Percentiles rank a stretch among this genome's conserved stretches.
Conservation (phyloP, 2,888 invertebrate genomes). For the Sericinus montela region DNA sequence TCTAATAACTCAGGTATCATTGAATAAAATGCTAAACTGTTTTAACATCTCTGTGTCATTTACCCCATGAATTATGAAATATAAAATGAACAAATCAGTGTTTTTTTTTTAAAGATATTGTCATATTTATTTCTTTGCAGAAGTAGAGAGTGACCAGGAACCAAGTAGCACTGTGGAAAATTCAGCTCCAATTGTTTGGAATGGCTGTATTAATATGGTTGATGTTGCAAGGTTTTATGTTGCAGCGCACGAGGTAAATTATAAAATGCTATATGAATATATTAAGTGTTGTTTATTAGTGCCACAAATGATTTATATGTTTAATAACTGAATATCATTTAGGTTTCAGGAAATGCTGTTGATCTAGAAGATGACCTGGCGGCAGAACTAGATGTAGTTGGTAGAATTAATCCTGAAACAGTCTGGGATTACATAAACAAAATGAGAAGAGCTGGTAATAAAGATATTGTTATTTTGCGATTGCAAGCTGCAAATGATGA, state of each 20-base stretch:
- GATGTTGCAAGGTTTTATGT: conserved; percentile 94
- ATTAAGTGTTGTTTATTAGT: conserved; percentile 3
- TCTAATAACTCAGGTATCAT: too few relatives aligned
- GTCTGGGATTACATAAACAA: conserved; percentile 96
- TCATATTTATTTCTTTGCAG: conserved; percentile 40
- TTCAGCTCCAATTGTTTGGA: conserved; percentile 82
- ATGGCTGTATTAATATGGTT: conserved; percentile 92
- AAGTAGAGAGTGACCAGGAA: conserved; percentile 86
- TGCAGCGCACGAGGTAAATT: conserved; percentile 87
- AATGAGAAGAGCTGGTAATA: conserved; percentile 91
- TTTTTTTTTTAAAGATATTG: too few relatives aligned
- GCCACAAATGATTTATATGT: neutral
- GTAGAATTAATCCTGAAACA: conserved; percentile 92
- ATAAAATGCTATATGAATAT: too few relatives aligned
- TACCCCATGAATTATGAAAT: too few relatives aligned
- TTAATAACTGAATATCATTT: conserved; percentile 3
- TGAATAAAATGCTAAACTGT: too few relatives aligned
- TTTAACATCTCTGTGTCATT: neutral
- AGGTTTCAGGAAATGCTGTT: conserved; percentile 81
- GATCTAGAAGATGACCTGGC: conserved; percentile 87
- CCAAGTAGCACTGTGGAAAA: conserved; percentile 87
- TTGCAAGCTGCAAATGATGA: conserved; percentile 90
- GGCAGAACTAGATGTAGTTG: conserved; percentile 90
- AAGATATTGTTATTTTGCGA: conserved; percentile 91
- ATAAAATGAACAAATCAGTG: too few relatives aligned